Evolutionary conservation across 2,888 invertebrate genomes (phyloP).

Genomic region (Harpalus rubripes): DNA sequence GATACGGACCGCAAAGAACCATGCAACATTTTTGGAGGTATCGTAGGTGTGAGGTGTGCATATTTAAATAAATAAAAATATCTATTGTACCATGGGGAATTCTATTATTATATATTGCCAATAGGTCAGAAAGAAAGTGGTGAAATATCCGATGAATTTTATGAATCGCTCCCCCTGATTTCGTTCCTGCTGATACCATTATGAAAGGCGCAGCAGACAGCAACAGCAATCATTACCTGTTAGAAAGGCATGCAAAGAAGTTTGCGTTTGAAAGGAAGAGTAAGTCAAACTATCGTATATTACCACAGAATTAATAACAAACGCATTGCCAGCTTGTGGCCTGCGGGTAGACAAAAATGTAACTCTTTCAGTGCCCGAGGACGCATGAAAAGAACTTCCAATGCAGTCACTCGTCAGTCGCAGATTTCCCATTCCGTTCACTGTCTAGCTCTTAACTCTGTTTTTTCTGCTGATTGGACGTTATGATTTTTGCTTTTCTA

Average conservation of each 20-base stretch:
- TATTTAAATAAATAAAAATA: neutral
- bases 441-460: neutral
- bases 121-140: neutral
- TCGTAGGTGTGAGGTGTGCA: neutral
- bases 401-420: too few relatives aligned
- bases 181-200: conserved; percentile 25
- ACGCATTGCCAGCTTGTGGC: conserved; percentile 18
- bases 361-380: conserved; percentile 24
- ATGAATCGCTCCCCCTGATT: neutral
- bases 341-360: conserved; percentile 16
- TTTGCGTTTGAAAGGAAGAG: conserved; percentile 47
- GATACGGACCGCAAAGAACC: too few relatives aligned
- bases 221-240: conserved; percentile 49
- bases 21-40: too few relatives aligned
- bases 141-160: neutral
- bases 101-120: neutral
- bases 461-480: conserved; percentile 32
- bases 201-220: conserved; percentile 38
- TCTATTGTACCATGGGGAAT: neutral
- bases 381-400: neutral
- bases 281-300: neutral
- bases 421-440: conserved; percentile 10
- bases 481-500: conserved; percentile 49
- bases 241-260: conserved; percentile 52
- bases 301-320: conserved; percentile 41